Percentiles rank a stretch among this genome's conserved stretches.
Evolutionary conservation across 2,888 invertebrate genomes (phyloP).

Genomic region (Lochmaea crataegi): DNA sequence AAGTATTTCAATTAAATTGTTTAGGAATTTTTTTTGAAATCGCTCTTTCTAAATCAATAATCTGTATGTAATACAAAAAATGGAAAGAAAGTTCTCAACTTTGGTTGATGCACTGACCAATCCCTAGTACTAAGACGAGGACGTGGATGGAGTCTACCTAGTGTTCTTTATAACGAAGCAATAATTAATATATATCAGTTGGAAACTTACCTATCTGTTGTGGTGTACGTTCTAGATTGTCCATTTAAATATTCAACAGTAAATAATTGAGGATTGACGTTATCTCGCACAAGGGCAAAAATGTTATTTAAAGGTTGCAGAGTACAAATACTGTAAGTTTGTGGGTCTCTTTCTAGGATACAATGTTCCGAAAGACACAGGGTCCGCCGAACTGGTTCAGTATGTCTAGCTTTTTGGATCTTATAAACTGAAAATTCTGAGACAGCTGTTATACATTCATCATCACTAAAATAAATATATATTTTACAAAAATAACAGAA

Average conservation of each 20-base stretch:
- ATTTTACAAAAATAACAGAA: background rate
- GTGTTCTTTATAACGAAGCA: background rate
- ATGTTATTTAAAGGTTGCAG: slow-evolving; percentile 85
- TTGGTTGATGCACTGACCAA: too few relatives aligned
- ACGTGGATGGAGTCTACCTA: background rate
- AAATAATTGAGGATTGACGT: slow-evolving; percentile 93
- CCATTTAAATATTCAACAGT: slow-evolving; percentile 95
- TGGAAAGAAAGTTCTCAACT: too few relatives aligned
- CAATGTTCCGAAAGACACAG: slow-evolving; percentile 96
- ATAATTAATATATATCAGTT: background rate
- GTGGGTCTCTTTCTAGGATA: slow-evolving; percentile 95
- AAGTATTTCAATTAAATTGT: background rate
- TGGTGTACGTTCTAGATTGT: slow-evolving; percentile 86
- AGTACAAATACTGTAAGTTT: slow-evolving; percentile 94
- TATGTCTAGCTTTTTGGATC: slow-evolving; percentile 81
- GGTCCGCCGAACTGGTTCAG: slow-evolving; percentile 87
- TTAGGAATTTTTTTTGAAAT: background rate
- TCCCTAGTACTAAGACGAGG: too few relatives aligned
- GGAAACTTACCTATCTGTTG: slow-evolving; percentile 83
- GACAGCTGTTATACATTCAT: slow-evolving; percentile 95
- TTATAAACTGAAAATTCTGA: slow-evolving; percentile 98
- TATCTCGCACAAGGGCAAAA: slow-evolving; percentile 90
- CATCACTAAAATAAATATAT: slow-evolving; percentile 74
- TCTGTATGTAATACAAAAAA: too few relatives aligned
- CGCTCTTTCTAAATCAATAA: too few relatives aligned